Evolutionary conservation across 2,113 vertebrate genomes (phyloP), one percentile per base, ranked within the genome.

Genomic region (Cacatua alba): DNA sequence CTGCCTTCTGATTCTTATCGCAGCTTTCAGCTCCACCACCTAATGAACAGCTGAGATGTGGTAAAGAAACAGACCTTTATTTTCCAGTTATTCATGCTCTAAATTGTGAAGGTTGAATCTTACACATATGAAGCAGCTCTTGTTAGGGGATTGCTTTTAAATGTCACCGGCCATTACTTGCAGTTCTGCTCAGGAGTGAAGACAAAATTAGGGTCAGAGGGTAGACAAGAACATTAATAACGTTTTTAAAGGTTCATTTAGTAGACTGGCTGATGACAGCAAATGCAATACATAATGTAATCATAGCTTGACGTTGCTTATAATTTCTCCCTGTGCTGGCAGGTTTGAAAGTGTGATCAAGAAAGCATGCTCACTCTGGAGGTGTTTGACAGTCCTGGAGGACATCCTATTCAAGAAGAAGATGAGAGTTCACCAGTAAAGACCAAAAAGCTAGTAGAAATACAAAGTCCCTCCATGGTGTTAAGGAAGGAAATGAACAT

Each of bases 1-100:
- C 79, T 96, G 80, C 83, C 63, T 86, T 71, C 76, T 10, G 90
- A 97, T 94, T 39, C 86, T 92, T 96, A 95, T 96, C 96, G n/a
- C 59, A 85, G 74, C 48, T 82, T 96, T 95, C 74, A 93, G 90
- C 94, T 90, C 57, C 87, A 71, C 21, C 64, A 86, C 74, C 92
- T 96, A 92, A 97, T 64, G 92, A 97, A 96, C 89, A 92, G 90
- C 82, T 94, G 96, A 97, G 87, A 75, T 76, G 69, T 65, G 82
- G 68, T 67, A 71, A 89, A 43, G 55, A 81, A 69, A 51, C 31
- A 77, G 68, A 82, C 55, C 25, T 82, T 91, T 87, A 63, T 90
- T 94, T 95, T 80, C 90, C 55, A 15, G 52, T 92, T 96, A 76
- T 72, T 93, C 51, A 28, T 81, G 71, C 75, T 60, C 89, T 21